These are phyloP conservation scores for Drosophila fuyamai DNA, from an alignment of 1,140 invertebrate species.

Conservation along the genomic window DNA sequence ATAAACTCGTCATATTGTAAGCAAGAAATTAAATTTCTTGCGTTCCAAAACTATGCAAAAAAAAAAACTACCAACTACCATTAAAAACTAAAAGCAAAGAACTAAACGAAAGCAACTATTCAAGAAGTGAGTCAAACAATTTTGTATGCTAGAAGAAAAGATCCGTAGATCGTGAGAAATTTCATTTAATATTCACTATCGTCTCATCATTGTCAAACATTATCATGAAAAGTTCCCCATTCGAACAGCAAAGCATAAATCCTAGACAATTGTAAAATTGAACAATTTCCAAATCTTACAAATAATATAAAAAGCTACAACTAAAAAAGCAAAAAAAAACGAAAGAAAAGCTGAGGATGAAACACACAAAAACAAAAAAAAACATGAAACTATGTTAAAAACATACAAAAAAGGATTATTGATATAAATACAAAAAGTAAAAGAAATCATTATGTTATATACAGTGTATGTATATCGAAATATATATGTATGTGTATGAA, in stretches of 20 bases:
- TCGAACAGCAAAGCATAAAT: slow-evolving; percentile 33
- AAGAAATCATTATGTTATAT: slow-evolving; percentile 51
- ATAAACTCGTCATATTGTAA: slow-evolving; percentile 52
- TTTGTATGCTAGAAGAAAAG: slow-evolving; percentile 22
- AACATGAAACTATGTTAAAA: slow-evolving; percentile 64
- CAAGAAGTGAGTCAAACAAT: slow-evolving; percentile 30
- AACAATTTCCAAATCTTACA: slow-evolving; percentile 66
- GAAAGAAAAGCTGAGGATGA: slow-evolving; percentile 2
- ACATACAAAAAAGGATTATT: slow-evolving; percentile 59
- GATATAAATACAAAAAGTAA: slow-evolving; percentile 9
- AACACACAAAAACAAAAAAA: slow-evolving; percentile 3
- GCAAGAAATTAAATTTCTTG: slow-evolving; percentile 79
- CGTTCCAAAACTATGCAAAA: slow-evolving; percentile 35
- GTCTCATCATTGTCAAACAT: slow-evolving; percentile 7
- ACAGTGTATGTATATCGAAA: slow-evolving; percentile 49
- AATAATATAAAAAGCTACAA: slow-evolving; percentile 19
- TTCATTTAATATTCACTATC: slow-evolving; percentile 2
- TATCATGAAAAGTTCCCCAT: slow-evolving; percentile 35
- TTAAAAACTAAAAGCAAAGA: slow-evolving; percentile 12
- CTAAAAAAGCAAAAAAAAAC: slow-evolving; percentile 15
- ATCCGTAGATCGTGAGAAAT: slow-evolving; percentile 10
- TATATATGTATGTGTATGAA: slow-evolving; percentile 60
- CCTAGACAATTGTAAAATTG: slow-evolving; percentile 51
- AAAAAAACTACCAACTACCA: slow-evolving; percentile 9
- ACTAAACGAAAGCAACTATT: slow-evolving; percentile 23